Evolutionary conservation across 2,888 invertebrate genomes (phyloP).

Genomic region (Pterostichus madidus): DNA sequence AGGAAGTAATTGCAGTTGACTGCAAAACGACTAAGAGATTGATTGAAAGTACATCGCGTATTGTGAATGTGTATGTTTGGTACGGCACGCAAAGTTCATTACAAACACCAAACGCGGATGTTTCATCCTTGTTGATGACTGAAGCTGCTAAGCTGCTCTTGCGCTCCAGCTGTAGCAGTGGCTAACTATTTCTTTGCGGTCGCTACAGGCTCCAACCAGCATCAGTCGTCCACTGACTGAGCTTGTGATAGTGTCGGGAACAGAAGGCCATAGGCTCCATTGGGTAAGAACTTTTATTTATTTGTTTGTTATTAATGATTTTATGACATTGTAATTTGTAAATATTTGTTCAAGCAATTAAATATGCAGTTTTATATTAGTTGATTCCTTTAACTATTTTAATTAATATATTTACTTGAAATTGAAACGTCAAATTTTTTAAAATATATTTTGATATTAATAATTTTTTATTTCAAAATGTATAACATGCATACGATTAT

Average conservation of each 20-base stretch:
- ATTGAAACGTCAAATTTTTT: background rate
- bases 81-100: slow-evolving; percentile 43
- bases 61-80: background rate
- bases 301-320: background rate
- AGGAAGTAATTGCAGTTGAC: slow-evolving; percentile 14
- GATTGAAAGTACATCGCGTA: slow-evolving; percentile 21
- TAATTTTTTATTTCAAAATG: background rate
- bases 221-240: slow-evolving; percentile 56
- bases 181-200: slow-evolving; percentile 52
- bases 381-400: too few species aligned
- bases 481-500: too few species aligned
- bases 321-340: background rate
- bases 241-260: slow-evolving; percentile 56
- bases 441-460: background rate
- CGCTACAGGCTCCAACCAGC: slow-evolving; percentile 3
- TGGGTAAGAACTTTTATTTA: slow-evolving; percentile 7
- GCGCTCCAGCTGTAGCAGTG: slow-evolving; percentile 21
- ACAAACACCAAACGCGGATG: background rate
- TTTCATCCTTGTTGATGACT: slow-evolving; percentile 7
- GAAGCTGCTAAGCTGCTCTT: slow-evolving; percentile 25
- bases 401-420: too few species aligned
- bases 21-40: slow-evolving; percentile 7
- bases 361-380: too few species aligned
- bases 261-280: background rate
- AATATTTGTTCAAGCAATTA: too few species aligned